Base-by-base conservation (phyloP, 2,113 vertebrate species). In the Aspidoscelis tigris region DNA sequence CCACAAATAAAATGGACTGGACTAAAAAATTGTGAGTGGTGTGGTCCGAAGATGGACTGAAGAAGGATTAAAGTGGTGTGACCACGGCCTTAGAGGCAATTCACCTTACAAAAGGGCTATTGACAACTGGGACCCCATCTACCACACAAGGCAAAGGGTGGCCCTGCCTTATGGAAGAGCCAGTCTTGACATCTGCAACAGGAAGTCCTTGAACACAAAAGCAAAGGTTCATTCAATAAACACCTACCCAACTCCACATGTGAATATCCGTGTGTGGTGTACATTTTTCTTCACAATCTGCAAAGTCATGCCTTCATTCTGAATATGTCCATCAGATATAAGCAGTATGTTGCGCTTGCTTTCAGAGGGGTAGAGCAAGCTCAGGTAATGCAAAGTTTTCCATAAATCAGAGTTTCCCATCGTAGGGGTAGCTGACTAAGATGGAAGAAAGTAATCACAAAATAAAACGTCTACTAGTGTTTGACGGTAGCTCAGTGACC, bases 321-420 rank as follows among this genome's bases (percentile, higher is more conserved):
- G 97, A 84, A 98, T 88, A 88, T 98, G 97, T 5, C 97, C 98
- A 39, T 98, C 98, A 0, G 97, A 98, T 86, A 98, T 93, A 80
- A 98, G 94, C 87, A 99, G 92, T 81, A 99, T 90, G 83, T 96
- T 98, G 76, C 96, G 94, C 5, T 92, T 11, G 20, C 96, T 95
- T 14, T 83, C 83, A n/a, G 96, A 94, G 4, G 97, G 97, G 80
- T 95, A 95, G 26, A 98, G 93, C 68, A 98, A 93, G 76, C 92
- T 93, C 81, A 98, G 94, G 10, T 93, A 96, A 20, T 86, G 95
- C 64, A 98, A 95, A 0, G 93, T 92, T 73, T 96, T 96, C 98
- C 97, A 98, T 81, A 99, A 95, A 86, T 98, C 97, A 10, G 97
- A 98, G 92, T 96, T 96, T 84, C 97, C 98, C 88, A 97, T 96